Evolutionary conservation across 2,797 vertebrate species (phyloP), one percentile per base, ranked within the genome.

Genomic region (Acanthurus tractus): DNA sequence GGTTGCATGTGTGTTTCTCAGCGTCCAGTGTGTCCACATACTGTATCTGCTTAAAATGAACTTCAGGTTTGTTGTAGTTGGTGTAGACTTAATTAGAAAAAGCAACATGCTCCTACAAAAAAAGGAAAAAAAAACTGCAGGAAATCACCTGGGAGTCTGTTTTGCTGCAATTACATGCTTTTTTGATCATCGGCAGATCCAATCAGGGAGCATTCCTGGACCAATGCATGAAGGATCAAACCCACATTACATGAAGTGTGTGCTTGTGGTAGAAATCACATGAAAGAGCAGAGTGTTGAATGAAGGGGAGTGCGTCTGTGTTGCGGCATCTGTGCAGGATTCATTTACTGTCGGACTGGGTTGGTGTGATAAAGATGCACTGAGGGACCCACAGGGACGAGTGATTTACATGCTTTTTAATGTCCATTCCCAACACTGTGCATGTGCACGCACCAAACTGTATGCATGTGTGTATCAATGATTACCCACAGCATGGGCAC

Each of bases 281-380:
- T 42, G 29, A 53, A 42, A 59, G 56, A 36, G 25, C 8, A 56
- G 44, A 69, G 52, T 20, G 13, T 23, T 81, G 70, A 36, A 66
- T 65, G 49, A 61, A 67, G 38, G 46, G 22, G 29, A 54, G 57
- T 54, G 70, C 62, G 65, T 29, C 57, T 40, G 36, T 63, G 58
- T 69, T 76, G 68, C 72, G 76, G 76, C 45, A 49, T 87, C 38
- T 72, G 36, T 76, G 59, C 38, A 57, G 61, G 38, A 74, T 87
- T 84, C 8, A n/a, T 79, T 78, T 78, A 17, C 38, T 61, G 62
- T 18, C 11, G 8, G 67, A 70, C 49, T 75, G 65, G 42, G 20
- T 34, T 70, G 25, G 25, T 77, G 44, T 44, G 63, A 80, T 62
- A 56, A 66, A 78, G 59, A 76, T 23, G 73, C 62, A 68, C 58